Base-by-base conservation (phyloP, 2,888 invertebrate species). In the Leptothorax acervorum region DNA sequence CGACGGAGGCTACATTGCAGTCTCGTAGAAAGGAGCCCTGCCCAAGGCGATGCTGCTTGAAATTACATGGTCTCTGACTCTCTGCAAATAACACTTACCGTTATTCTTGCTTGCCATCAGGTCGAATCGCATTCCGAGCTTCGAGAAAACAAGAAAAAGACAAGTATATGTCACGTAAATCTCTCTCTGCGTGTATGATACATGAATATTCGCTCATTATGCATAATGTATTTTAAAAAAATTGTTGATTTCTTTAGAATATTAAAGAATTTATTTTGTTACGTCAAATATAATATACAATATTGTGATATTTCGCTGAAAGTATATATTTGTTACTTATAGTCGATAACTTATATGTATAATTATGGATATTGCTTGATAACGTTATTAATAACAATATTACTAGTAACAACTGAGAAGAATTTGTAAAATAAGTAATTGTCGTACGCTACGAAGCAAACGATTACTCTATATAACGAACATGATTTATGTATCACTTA, bases 1-100 rank as follows among this genome's bases (percentile, higher is more conserved):
- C 53, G 8, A 55, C 11, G 53, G 4, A 23, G 11, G 23, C 11
- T 55, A 55, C 55, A 23, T 23, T 55, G 55, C 55, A 3, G 3
- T 53, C n/a, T 53, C 12, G 51, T 55, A 55, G 55, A 53, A 83
- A 53, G 75, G 53, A 76, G 55, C 0, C 75, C 82, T 75, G 66
- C 82, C 76, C 42, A 62, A 76, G 70, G 76, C 82, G 39, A 48
- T 55, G 42, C 57, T 65, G 63, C 66, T 48, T 53, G 74, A 48
- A 57, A 68, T 74, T 74, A 79, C 82, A 66, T 73, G 82, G 63
- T 73, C 73, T 51, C 82, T 55, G 73, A 53, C 60, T 83, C 70
- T 83, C 76, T 53, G 76, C 70, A 83, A 76, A 83, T 51, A 81
- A 62, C 84, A 75, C 68, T 75, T 84, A 84, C 84, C 84, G 84